These are phyloP conservation scores for Emydoidea blandingii DNA, from an alignment of 2,797 vertebrate species.

Conservation along the genomic window DNA sequence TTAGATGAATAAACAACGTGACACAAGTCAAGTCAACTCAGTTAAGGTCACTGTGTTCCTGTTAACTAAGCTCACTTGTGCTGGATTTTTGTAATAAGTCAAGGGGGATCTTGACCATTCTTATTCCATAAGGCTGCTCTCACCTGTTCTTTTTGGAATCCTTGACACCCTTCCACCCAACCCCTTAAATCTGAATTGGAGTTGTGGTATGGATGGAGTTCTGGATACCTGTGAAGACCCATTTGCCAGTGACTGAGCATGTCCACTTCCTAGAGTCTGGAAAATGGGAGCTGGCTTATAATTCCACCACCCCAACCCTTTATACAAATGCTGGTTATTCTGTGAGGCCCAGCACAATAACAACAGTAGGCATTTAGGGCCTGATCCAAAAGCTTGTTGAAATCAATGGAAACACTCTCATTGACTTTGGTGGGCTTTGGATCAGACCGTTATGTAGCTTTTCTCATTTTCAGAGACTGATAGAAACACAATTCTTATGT, in stretches of 20 bases:
- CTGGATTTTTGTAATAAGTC: fast-evolving
- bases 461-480: neutral
- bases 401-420: neutral
- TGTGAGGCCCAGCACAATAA: neutral
- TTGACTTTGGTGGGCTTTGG: neutral
- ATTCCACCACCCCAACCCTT: neutral
- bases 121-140: neutral
- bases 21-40: neutral
- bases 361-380: neutral
- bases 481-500: neutral
- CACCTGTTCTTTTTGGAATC: neutral
- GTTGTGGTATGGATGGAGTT: neutral
- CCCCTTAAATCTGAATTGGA: neutral
- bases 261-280: neutral
- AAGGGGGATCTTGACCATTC: neutral
- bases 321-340: neutral
- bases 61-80: neutral
- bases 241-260: conserved; percentile 7
- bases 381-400: neutral
- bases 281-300: fast-evolving
- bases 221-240: neutral
- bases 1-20: neutral
- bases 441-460: neutral
- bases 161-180: neutral
- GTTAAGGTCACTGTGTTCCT: neutral